These are phyloP conservation scores for Aphidius ervi DNA, from an alignment of 1,140 invertebrate genomes.

Conservation along the genomic window DNA sequence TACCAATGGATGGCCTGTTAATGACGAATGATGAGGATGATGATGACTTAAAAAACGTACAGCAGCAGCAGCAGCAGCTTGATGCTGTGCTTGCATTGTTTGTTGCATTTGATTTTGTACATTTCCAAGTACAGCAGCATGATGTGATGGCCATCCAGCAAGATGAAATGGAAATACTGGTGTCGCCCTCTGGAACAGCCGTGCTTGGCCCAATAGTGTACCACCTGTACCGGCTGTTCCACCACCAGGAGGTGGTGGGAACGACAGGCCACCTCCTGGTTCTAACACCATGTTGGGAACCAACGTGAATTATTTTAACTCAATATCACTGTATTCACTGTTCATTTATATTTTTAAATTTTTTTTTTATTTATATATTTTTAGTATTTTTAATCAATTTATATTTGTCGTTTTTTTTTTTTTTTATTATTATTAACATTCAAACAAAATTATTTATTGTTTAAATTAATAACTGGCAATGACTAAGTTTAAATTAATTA, in stretches of 20 bases:
- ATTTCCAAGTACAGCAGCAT: conserved; percentile 48
- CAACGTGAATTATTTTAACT: conserved; percentile 35
- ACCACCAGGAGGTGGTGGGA: conserved; percentile 50
- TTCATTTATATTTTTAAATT: conserved; percentile 7
- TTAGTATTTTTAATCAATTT: too few relatives aligned
- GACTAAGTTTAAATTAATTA: background rate
- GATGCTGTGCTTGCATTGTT: conserved; percentile 47
- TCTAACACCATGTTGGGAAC: conserved; percentile 53
- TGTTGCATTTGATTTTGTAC: conserved; percentile 50
- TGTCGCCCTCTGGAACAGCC: conserved; percentile 48
- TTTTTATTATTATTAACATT: too few relatives aligned
- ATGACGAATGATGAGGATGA: conserved; percentile 48
- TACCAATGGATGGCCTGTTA: conserved; percentile 46
- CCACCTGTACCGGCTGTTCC: conserved; percentile 40
- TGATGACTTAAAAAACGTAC: conserved; percentile 47
- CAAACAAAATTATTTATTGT: too few relatives aligned
- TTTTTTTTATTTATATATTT: background rate
- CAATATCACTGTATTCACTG: background rate
- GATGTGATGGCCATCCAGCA: conserved; percentile 49
- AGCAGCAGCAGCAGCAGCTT: conserved; percentile 44
- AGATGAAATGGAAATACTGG: conserved; percentile 51
- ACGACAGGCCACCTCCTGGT: conserved; percentile 52
- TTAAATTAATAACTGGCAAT: background rate
- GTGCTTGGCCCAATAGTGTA: conserved; percentile 42
- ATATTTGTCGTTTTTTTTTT: too few relatives aligned